These are phyloP conservation scores for Nyctereutes procyonoides DNA, from an alignment of 2,113 vertebrate genomes.

Conservation along the genomic window DNA sequence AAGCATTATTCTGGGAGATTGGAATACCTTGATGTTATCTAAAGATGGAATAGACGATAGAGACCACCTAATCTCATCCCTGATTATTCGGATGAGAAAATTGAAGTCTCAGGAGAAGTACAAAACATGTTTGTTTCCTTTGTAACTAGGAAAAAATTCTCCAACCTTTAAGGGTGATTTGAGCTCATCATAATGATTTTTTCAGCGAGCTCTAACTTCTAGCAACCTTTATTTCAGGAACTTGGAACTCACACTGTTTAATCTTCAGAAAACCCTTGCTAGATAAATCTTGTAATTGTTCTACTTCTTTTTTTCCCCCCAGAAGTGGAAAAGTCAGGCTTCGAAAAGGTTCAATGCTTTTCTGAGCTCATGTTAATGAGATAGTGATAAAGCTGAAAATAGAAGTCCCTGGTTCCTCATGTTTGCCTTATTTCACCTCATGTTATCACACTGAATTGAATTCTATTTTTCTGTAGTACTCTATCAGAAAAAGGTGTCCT, in stretches of 20 bases:
- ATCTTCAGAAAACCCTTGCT: slow-evolving; percentile 50
- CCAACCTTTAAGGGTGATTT: neutral
- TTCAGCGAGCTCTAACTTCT: slow-evolving; percentile 34
- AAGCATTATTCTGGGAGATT: neutral
- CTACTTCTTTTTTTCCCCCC: neutral
- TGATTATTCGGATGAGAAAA: slow-evolving; percentile 15
- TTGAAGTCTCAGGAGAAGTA: neutral
- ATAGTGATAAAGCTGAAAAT: slow-evolving; percentile 71
- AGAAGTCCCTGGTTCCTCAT: slow-evolving; percentile 54
- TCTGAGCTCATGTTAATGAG: slow-evolving; percentile 73
- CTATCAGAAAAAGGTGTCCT: neutral
- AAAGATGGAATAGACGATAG: neutral
- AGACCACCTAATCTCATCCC: neutral
- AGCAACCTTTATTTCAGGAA: slow-evolving; percentile 62
- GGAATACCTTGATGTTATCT: neutral
- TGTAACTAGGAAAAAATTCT: neutral
- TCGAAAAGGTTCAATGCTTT: slow-evolving; percentile 69
- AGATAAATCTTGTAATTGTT: slow-evolving; percentile 53
- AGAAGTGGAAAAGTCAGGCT: slow-evolving; percentile 53
- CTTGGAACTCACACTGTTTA: slow-evolving; percentile 31
- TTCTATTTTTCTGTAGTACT: slow-evolving; percentile 35
- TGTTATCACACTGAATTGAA: slow-evolving; percentile 28
- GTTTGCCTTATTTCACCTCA: slow-evolving; percentile 67
- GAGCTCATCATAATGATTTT: slow-evolving; percentile 20
- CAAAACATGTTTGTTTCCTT: neutral